Base-by-base conservation (phyloP, 1,140 invertebrate species). In the Drosophila arizonae region DNA sequence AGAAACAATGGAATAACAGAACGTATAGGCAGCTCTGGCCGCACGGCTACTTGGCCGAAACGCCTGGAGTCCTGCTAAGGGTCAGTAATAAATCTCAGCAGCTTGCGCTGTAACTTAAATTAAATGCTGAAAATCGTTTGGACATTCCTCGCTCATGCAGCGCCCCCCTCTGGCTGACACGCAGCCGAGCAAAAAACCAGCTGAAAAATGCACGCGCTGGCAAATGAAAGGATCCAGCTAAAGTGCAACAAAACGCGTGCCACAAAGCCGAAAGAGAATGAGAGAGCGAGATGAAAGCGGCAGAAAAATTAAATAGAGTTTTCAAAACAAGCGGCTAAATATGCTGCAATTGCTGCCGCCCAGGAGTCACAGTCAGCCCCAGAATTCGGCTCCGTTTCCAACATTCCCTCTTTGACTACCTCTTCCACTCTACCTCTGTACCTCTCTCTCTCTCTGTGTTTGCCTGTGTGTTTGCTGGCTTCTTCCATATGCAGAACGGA, bases 51-150 rank as follows among this genome's bases (percentile, higher is more conserved):
- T 46, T 46, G 56, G 56, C 26, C 48, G 15, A 26, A 43, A 48
- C 15, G 43, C 43, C 24, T 28, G 52, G 54, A 76, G 67, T 70
- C 76, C 90, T 87, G 87, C 90, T 90, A 90, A 90, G 87, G 86
- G 87, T 82, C 79, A 65, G 81, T 77, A 78, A 90, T 90, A 90
- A 90, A 90, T 90, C 87, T 90, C 87, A 56, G 57, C 75, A 77
- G 87, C 77, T 84, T 81, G 74, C 77, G 75, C 80, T 81, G 79
- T 82, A 90, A 87, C 74, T 90, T 90, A 90, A 90, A 90, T 90
- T 84, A 90, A 90, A 90, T 77, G 87, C 81, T 90, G 82, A 81
- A 86, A 88, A 90, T 86, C 79, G 81, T 73, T 76, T 78, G 81
- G 76, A 75, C 79, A 67, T 36, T 56, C 51, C 51, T 24, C 21